Base-by-base conservation (phyloP, 2,797 vertebrate genomes). In the Enteromius anoplus region DNA sequence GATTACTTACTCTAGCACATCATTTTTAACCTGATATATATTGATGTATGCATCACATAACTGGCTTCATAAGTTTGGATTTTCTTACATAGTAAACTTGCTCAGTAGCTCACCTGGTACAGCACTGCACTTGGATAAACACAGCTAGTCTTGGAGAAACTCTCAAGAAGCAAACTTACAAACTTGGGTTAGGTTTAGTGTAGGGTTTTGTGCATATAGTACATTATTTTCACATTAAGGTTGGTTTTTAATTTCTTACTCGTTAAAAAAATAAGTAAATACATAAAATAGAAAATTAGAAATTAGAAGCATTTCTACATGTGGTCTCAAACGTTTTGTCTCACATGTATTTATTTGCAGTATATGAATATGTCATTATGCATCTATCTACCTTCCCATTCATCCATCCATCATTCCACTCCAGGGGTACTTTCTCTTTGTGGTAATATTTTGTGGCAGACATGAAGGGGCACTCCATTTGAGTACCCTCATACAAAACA, bases 401-500 rank as follows among this genome's bases (percentile, higher is more conserved):
- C 14, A 14, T 73, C 29, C 42, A 23, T 75, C 45, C 70, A 51
- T 66, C 55, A 47, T 26, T 53, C 34, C 23, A 42, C 68, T 47
- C 2, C 53, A 66, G 45, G 34, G 32, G 15, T 40, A 26, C 72
- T 53, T 26, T 64, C 29, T 73, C 23, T 75, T 81, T 76, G 14
- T 11, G 15, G 10, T 53, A 34, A 55, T 77, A 47, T 58, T 77
- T 5, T 76, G 58, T 77, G 65, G 40, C 32, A 53, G 32, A 55
- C n/a, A 40, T 40, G 5, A 75, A n/a, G 65, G 66, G 58, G 81
- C 19, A 51, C 5, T 75, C 42, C 42, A 65, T 47, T 21, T 49
- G 79, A 62, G 69, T 81, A 55, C 51, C 58, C 62, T 49, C 72
- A 55, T 37, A 75, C 34, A 65, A 69, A 14, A 40, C 37, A 75